A percentile compares a stretch with the other conserved stretches of the same genome.
phyloP scores from a whole-genome alignment of 1,140 invertebrate genomes.

The Nautilus pompilius region DNA sequence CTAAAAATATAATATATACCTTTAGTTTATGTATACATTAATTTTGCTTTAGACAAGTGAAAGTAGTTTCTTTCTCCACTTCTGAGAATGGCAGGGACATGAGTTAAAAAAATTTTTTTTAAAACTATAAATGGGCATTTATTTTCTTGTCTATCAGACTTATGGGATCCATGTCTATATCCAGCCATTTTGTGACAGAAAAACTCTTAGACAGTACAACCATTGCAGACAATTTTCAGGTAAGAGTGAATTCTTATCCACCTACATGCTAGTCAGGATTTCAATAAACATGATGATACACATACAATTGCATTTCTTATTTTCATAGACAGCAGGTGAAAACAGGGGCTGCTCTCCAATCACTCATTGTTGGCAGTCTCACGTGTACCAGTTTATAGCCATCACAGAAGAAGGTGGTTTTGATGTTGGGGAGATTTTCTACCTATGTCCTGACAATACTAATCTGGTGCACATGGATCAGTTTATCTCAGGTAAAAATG shows the following conservation, averaged over 20 bases:
- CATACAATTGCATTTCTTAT: neutral
- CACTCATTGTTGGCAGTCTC: slow-evolving; percentile 24
- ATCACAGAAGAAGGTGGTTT: slow-evolving; percentile 20
- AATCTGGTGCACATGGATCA: neutral
- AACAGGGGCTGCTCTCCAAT: slow-evolving; percentile 25
- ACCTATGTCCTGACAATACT: slow-evolving; percentile 6
- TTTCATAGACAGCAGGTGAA: slow-evolving; percentile 16
- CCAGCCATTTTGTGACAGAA: too few species aligned
- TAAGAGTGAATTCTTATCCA: neutral
- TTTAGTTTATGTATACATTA: too few species aligned
- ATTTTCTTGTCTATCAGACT: too few species aligned
- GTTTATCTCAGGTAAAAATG: slow-evolving; percentile 11
- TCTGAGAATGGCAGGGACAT: too few species aligned
- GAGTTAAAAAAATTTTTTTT: too few species aligned
- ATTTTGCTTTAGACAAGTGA: too few species aligned
- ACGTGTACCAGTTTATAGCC: slow-evolving; percentile 19
- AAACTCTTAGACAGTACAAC: too few species aligned
- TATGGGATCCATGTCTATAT: too few species aligned
- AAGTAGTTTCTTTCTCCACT: too few species aligned
- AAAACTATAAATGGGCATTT: too few species aligned
- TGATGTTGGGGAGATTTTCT: slow-evolving; percentile 23
- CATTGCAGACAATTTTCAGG: neutral
- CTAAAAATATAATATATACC: too few species aligned
- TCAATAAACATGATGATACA: neutral
- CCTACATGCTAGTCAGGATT: neutral